Percentiles rank a stretch among this genome's conserved stretches.
phyloP scores from a whole-genome alignment of 2,797 vertebrate genomes.

The Chanos chanos region DNA sequence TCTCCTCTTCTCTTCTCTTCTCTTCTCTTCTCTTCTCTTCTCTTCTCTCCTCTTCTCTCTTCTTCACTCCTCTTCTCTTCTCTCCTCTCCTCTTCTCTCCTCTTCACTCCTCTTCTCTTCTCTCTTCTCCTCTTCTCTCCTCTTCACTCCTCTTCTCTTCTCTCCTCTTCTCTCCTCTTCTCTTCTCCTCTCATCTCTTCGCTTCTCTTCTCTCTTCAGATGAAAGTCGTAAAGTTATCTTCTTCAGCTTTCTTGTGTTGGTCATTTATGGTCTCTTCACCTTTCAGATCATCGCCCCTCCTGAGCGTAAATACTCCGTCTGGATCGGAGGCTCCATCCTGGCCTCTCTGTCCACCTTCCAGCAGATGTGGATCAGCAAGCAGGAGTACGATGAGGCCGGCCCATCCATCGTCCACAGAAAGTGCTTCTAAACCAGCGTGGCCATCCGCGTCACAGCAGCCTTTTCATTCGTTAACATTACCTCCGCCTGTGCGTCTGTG shows the following conservation, averaged over 20 bases:
- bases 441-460: not conserved
- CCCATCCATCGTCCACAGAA: constrained; percentile 79
- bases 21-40: no score
- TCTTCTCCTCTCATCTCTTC: no score
- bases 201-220: no score
- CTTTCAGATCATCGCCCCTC: constrained; percentile 81
- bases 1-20: no score
- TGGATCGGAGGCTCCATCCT: constrained; percentile 87
- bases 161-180: no score
- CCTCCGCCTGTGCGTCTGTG: constrained; percentile 29
- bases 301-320: constrained; percentile 82
- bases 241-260: constrained; percentile 58
- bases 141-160: no score
- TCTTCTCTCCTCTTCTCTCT: no score
- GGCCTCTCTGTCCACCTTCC: constrained; percentile 87
- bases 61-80: no score
- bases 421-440: constrained; percentile 74
- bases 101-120: no score
- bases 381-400: constrained; percentile 75
- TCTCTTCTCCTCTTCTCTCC: no score
- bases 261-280: constrained; percentile 24
- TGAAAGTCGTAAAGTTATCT: not conserved
- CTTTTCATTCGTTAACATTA: constrained; percentile 32
- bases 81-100: no score
- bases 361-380: constrained; percentile 92